phyloP scores from a whole-genome alignment of 2,888 invertebrate species.

The Monoplex corrugatus region DNA sequence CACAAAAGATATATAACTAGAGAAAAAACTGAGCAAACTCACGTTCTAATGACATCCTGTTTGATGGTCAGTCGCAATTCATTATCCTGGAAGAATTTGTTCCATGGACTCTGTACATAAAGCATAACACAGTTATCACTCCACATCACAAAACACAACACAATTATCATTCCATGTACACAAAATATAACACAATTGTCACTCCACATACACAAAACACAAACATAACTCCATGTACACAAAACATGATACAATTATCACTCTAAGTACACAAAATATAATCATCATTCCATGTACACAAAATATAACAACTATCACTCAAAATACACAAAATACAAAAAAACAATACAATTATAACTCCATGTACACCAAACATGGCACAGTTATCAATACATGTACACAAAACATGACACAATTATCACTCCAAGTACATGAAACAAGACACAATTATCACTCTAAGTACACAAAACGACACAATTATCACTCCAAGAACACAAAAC shows the following conservation, averaged over 20 bases:
- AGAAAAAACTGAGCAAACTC: slow-evolving; percentile 63
- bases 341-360: too few relatives aligned
- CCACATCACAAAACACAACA: not conserved
- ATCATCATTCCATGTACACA: too few relatives aligned
- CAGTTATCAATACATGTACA: not conserved
- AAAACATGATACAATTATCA: slow-evolving; percentile 14
- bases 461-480: not conserved
- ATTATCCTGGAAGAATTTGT: slow-evolving; percentile 91
- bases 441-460: too few relatives aligned
- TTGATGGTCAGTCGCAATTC: slow-evolving; percentile 89
- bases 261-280: not conserved
- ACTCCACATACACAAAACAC: not conserved
- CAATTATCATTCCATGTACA: too few relatives aligned
- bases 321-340: too few relatives aligned
- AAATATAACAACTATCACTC: too few relatives aligned
- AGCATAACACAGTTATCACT: not conserved
- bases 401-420: too few relatives aligned
- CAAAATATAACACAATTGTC: too few relatives aligned
- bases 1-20: not conserved
- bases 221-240: not conserved
- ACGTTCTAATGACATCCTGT: slow-evolving; percentile 91
- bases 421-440: too few relatives aligned
- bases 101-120: slow-evolving; percentile 89
- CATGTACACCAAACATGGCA: slow-evolving; percentile 81
- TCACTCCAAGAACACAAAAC: not conserved